Base-by-base conservation (phyloP, 1,140 invertebrate species). In the Dolichoris vasculosae region DNA sequence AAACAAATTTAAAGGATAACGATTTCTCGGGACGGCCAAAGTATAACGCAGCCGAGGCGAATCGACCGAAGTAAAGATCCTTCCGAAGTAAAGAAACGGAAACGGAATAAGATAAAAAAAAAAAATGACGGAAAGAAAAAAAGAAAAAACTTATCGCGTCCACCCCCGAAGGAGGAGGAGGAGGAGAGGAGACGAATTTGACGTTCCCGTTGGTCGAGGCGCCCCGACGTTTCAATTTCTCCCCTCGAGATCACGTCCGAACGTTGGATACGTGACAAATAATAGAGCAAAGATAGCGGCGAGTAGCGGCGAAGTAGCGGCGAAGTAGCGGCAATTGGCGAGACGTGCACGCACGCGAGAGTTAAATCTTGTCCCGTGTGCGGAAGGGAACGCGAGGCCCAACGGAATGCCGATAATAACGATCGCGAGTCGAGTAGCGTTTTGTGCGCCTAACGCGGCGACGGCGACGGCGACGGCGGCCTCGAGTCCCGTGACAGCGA, bases 351-450 rank as follows among this genome's bases (percentile, higher is more conserved):
- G n/a, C 35, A 75, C 84, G 59, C 35, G 40, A 51, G 35, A 17
- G 67, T 17, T 32, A 51, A 51, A 51, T 51, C 67, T 20, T 20
- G 35, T 38, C 30, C 32, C 32, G 30, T 87, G 32, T 87, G 32
- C 30, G 67, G 67, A 69, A 69, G n/a, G 89, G 48, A 17, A 26
- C 87, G 84, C 84, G 83, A 6, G 90, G 89, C 88, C 86, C 89
- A 85, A 30, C 30, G 91, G 91, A 92, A 92, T 92, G 91, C 88
- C 90, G 91, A 91, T 92, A 92, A 92, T 92, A 59, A 71, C 76
- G 83, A 79, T 55, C 38, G 51, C n/a, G 83, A 17, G 51, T 59
- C 81, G 81, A 17, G 51, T 43, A 67, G 81, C 35, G 32, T 78
- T 55, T 76, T 48, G 73, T 40, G 64, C 38, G 13, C 15, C 69